Percentiles rank a stretch among this genome's conserved stretches.
Evolutionary conservation across 2,113 vertebrate species (phyloP).

Genomic region (Ascaphus truei): DNA sequence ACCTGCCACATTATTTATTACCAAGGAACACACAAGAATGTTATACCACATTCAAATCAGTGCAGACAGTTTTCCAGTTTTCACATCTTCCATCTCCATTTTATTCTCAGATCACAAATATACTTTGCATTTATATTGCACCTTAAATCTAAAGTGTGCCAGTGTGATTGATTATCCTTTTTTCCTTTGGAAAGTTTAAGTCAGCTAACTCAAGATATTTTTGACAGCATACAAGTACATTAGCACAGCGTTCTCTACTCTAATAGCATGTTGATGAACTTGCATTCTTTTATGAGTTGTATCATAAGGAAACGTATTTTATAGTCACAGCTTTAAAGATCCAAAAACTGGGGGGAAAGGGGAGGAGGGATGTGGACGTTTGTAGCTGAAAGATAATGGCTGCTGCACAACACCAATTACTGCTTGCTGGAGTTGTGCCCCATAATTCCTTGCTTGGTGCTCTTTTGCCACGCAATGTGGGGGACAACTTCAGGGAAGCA

Average conservation of each 20-base stretch:
- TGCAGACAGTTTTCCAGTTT: neutral
- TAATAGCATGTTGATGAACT: conserved; percentile 13
- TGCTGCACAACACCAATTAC: too few relatives aligned
- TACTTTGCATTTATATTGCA: conserved; percentile 35
- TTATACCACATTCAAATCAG: conserved; percentile 2
- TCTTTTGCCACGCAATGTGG: too few relatives aligned
- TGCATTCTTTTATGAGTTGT: neutral
- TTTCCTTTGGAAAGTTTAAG: conserved; percentile 25
- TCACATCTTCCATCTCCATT: neutral
- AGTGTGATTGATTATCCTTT: conserved; percentile 13
- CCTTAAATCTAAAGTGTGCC: conserved; percentile 25
- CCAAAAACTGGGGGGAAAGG: too few relatives aligned
- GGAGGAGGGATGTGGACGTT: too few relatives aligned
- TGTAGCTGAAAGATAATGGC: too few relatives aligned
- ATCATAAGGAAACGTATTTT: too few relatives aligned
- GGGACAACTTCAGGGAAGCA: too few relatives aligned
- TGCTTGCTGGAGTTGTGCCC: too few relatives aligned
- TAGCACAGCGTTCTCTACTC: neutral
- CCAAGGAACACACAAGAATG: neutral
- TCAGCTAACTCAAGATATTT: conserved; percentile 16
- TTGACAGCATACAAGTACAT: conserved; percentile 7
- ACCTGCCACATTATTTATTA: neutral
- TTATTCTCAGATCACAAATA: conserved; percentile 19
- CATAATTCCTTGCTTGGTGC: too few relatives aligned
- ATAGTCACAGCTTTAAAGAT: too few relatives aligned